Evolutionary conservation across 2,113 vertebrate species (phyloP).

Genomic region (Mesitornis unicolor): DNA sequence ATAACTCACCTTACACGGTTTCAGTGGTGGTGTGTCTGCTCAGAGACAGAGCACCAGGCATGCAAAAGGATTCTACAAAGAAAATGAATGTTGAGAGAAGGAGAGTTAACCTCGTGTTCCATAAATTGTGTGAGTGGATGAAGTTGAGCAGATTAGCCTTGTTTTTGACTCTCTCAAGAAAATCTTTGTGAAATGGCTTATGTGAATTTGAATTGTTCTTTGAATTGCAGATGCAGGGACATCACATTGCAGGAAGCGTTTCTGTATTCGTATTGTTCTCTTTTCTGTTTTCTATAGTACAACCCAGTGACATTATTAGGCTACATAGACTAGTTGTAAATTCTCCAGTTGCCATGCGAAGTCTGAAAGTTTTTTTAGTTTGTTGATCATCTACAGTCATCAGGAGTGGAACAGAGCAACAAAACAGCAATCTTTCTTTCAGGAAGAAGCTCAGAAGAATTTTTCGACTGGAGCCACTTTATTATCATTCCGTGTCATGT

Average conservation of each 20-base stretch:
- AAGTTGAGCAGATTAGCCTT: neutral
- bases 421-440: conserved; percentile 9
- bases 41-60: neutral
- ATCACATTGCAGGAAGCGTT: neutral
- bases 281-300: neutral
- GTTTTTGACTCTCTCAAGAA: neutral
- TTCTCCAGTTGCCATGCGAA: neutral
- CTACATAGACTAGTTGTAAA: conserved; percentile 4
- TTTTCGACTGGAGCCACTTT: neutral
- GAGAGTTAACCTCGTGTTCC: neutral
- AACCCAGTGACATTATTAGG: conserved; percentile 55
- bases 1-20: neutral
- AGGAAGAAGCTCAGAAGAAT: conserved; percentile 44
- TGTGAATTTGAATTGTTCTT: neutral
- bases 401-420: neutral
- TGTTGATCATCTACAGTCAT: conserved; percentile 29
- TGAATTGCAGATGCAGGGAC: conserved; percentile 34
- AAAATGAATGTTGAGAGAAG: neutral
- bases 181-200: neutral
- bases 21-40: neutral
- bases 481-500: conserved; percentile 10
- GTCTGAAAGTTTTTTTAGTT: neutral
- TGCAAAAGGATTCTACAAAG: neutral
- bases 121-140: neutral
- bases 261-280: neutral